These are phyloP conservation scores for Scophthalmus maximus DNA, from an alignment of 2,113 vertebrate genomes.

Conservation along the genomic window DNA sequence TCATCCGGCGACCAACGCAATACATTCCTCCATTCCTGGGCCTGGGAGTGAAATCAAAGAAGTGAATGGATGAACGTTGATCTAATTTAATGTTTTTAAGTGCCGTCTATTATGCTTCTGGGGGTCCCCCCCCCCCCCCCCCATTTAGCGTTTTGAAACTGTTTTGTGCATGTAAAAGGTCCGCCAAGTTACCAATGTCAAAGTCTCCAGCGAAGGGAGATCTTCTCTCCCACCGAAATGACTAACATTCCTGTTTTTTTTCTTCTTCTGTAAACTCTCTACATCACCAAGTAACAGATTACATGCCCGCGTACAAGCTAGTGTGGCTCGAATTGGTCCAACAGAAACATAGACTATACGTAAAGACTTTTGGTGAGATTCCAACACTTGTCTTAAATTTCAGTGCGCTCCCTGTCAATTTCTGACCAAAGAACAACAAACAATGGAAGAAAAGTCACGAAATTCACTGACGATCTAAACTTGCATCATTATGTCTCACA, in stretches of 20 bases:
- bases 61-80: slow-evolving; percentile 4
- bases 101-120: not conserved
- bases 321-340: not conserved
- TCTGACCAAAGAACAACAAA: too few relatives aligned
- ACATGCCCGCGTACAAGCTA: not conserved
- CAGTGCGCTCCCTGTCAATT: too few relatives aligned
- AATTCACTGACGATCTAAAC: too few relatives aligned
- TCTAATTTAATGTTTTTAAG: not conserved
- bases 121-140: too few relatives aligned
- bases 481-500: too few relatives aligned
- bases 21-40: slow-evolving; percentile 95
- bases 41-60: slow-evolving; percentile 75
- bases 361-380: too few relatives aligned
- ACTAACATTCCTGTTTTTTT: not conserved
- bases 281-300: not conserved
- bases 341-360: too few relatives aligned
- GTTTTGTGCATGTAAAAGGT: not conserved
- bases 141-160: not conserved
- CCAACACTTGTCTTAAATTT: too few relatives aligned
- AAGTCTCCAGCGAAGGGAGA: not conserved
- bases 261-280: not conserved
- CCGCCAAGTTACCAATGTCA: not conserved
- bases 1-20: slow-evolving; percentile 96
- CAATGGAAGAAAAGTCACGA: too few relatives aligned
- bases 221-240: not conserved